Conservation (phyloP, 1,140 invertebrate genomes). For the Zelostemma sp. region DNA sequence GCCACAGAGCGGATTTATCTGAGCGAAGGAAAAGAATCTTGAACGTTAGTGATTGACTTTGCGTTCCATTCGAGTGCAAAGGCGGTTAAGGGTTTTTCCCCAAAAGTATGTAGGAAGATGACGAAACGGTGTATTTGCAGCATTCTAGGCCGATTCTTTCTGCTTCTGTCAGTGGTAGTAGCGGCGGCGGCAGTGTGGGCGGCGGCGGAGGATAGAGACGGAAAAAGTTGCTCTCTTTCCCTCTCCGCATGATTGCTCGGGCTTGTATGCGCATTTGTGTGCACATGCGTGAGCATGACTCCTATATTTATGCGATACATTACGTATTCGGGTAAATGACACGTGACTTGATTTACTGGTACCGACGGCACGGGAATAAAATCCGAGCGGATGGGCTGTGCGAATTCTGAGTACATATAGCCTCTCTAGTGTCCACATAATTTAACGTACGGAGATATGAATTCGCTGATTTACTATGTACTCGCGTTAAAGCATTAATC, state of each 20-base stretch:
- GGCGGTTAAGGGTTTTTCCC: slow-evolving; percentile 58
- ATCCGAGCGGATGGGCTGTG: slow-evolving; percentile 57
- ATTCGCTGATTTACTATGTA: slow-evolving; percentile 23
- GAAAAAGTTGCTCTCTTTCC: slow-evolving; percentile 39
- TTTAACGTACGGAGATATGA: slow-evolving; percentile 5
- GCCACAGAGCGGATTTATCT: no score
- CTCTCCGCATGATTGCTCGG: slow-evolving; percentile 48
- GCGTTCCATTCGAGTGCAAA: no score
- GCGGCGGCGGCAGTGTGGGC: background rate
- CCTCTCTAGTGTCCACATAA: slow-evolving; percentile 34
- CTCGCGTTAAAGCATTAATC: slow-evolving; percentile 31
- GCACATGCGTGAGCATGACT: slow-evolving; percentile 53
- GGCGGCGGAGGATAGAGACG: slow-evolving; percentile 4
- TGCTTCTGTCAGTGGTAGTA: no score
- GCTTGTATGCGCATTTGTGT: slow-evolving; percentile 41
- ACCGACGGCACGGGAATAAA: slow-evolving; percentile 60
- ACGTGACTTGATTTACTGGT: slow-evolving; percentile 66
- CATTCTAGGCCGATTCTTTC: slow-evolving; percentile 15
- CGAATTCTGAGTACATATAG: slow-evolving; percentile 56
- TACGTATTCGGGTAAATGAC: slow-evolving; percentile 68
- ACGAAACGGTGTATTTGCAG: slow-evolving; percentile 57
- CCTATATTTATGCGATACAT: slow-evolving; percentile 67
- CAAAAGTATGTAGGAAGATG: slow-evolving; percentile 61
- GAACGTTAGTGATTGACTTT: background rate
- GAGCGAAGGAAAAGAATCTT: no score